Evolutionary conservation across 2,797 vertebrate genomes (phyloP), one percentile per base, ranked within the genome.

Genomic region (Lagothrix lagotricha): DNA sequence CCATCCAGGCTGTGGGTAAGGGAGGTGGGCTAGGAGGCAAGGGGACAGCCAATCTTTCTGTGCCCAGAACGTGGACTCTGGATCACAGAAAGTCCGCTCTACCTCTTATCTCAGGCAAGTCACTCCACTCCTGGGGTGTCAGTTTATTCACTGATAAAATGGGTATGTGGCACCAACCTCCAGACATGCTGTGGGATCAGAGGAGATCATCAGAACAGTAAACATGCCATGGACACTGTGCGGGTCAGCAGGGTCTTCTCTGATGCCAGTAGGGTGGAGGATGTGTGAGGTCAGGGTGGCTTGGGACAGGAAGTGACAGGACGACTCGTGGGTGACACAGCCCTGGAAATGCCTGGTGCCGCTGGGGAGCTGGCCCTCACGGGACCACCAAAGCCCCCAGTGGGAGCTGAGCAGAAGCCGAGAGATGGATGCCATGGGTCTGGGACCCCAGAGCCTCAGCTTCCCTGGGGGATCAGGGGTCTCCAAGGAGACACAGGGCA

Each of bases 181-280:
- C 48, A 33, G 50, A 52, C 19, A 24, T 44, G 46, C 57, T 30
- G 12, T 10, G 5, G 22, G 54, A 13, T 61, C 93, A 41, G 12
- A 52, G 20, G 19, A 82, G 64, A 24, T 44, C 36, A 5, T 4
- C 50, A 76, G 64, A 54, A 28, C 13, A 33, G 22, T 20, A 57
- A 57, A n/a, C 1, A 2, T 36, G 36, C 30, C 61, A 26, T 0
- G 7, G 26, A 67, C 24, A 10, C 12, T 6, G 1, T 52, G 14
- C 4, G 36, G n/a, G 9, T 39, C 75, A 50, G 33, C n/a, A 30
- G 58, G 48, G 46, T 83, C 85, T 77, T n/a, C 84, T 86, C 44
- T 14, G 22, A 90, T 0, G n/a, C 82, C 41, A 52, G 48, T 24
- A 1, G 14, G 44, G 20, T 22, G 4, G 48, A 72, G n/a, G 36